Percentiles rank a stretch among this genome's conserved stretches.
Evolutionary conservation across 2,113 vertebrate genomes (phyloP).

Genomic region (Elephas maximus): DNA sequence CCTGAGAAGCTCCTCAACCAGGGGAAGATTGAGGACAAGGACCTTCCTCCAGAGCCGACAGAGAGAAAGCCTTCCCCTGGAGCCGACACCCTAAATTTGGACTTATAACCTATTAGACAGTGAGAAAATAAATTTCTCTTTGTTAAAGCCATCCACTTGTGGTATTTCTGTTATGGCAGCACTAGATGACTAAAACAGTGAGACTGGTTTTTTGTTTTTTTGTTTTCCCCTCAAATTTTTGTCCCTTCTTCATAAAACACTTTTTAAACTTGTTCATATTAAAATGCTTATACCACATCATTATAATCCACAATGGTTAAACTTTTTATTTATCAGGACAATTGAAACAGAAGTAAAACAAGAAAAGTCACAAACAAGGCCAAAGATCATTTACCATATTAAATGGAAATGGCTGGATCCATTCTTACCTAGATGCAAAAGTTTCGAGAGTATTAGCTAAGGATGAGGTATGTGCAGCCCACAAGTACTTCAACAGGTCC

Average conservation of each 20-base stretch:
- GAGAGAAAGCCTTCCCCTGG: too few species aligned
- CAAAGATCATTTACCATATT: not conserved
- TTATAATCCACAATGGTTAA: not conserved
- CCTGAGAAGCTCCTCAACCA: too few species aligned
- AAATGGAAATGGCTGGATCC: not conserved
- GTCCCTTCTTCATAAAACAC: not conserved
- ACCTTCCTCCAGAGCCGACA: too few species aligned
- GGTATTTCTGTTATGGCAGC: too few species aligned
- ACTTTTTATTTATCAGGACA: not conserved
- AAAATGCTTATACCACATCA: not conserved
- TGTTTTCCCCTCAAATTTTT: not conserved
- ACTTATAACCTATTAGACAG: too few species aligned
- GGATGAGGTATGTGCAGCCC: conserved; percentile 83
- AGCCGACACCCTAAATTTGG: too few species aligned
- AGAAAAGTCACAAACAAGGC: not conserved
- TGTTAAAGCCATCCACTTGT: too few species aligned
- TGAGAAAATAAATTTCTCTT: too few species aligned
- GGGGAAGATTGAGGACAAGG: too few species aligned
- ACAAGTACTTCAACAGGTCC: conserved; percentile 79
- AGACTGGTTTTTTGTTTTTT: not conserved
- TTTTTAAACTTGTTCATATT: not conserved
- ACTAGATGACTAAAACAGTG: too few species aligned
- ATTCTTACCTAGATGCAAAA: conserved; percentile 85
- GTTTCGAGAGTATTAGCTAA: not conserved
- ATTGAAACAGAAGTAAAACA: not conserved